Conservation (phyloP, 2,888 invertebrate species). For the Lepidocyrtoides sp. region DNA sequence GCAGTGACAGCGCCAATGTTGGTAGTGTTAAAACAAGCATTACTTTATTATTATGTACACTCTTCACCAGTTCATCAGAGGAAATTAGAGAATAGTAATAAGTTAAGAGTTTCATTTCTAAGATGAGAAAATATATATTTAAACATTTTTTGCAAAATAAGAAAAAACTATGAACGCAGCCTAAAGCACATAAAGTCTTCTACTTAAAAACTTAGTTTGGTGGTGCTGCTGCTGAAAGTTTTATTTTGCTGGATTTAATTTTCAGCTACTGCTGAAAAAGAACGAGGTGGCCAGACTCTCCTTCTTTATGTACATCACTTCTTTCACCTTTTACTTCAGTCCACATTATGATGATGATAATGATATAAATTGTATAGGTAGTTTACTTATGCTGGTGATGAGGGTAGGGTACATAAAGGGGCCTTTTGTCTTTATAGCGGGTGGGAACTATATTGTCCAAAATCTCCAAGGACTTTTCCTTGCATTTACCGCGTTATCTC, state of each 20-base stretch:
- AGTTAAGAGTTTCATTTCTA: background rate
- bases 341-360: background rate
- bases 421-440: background rate
- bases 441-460: no score
- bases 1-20: background rate
- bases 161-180: no score
- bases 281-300: no score
- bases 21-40: background rate
- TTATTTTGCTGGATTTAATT: slow-evolving; percentile 61
- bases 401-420: background rate
- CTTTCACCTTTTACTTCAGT: slow-evolving; percentile 9
- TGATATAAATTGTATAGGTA: slow-evolving; percentile 11
- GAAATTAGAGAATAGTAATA: background rate
- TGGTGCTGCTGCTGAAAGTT: slow-evolving; percentile 36
- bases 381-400: background rate
- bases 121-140: background rate
- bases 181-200: no score
- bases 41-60: background rate
- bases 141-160: background rate
- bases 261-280: slow-evolving; percentile 43
- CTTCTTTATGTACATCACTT: slow-evolving; percentile 7
- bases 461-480: slow-evolving; percentile 28
- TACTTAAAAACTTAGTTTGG: slow-evolving; percentile 47
- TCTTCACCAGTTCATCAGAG: background rate
- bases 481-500: background rate